A percentile compares a stretch with the other conserved stretches of the same genome.
Conservation (phyloP, 2,888 invertebrate genomes). For the Nephrotoma appendiculata region DNA sequence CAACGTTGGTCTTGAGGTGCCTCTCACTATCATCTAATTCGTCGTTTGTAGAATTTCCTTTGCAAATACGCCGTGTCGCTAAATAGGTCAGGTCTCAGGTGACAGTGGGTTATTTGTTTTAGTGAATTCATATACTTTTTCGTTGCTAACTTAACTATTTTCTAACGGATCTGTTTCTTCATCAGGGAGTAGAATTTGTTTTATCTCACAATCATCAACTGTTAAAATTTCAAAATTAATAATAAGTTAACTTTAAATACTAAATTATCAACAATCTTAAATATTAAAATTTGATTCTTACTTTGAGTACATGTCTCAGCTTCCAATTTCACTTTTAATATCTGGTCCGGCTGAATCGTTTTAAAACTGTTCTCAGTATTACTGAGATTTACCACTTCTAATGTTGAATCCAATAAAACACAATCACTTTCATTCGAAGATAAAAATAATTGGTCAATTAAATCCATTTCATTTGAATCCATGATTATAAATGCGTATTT, state of each 20-base stretch:
- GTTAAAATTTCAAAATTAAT: background rate
- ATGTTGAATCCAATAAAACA: background rate
- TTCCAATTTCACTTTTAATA: background rate
- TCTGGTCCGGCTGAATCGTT: background rate
- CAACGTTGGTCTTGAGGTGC: too few species aligned
- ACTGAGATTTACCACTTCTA: background rate
- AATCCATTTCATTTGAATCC: too few species aligned
- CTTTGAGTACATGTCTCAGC: background rate
- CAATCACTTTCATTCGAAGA: background rate
- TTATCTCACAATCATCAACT: background rate
- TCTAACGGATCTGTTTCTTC: background rate
- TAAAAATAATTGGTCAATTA: background rate
- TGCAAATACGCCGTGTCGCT: too few species aligned
- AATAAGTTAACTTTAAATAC: background rate
- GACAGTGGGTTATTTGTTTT: background rate
- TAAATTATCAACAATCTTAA: background rate
- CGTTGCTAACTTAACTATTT: background rate
- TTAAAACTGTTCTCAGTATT: background rate
- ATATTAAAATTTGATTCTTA: background rate
- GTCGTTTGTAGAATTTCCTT: background rate
- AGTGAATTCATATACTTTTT: background rate
- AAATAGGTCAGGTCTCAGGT: background rate
- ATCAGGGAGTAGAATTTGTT: background rate
- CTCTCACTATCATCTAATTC: too few species aligned
- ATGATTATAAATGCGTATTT: too few species aligned